These are phyloP conservation scores for Eufriesea mexicana DNA, from an alignment of 1,140 invertebrate species.

Conservation along the genomic window DNA sequence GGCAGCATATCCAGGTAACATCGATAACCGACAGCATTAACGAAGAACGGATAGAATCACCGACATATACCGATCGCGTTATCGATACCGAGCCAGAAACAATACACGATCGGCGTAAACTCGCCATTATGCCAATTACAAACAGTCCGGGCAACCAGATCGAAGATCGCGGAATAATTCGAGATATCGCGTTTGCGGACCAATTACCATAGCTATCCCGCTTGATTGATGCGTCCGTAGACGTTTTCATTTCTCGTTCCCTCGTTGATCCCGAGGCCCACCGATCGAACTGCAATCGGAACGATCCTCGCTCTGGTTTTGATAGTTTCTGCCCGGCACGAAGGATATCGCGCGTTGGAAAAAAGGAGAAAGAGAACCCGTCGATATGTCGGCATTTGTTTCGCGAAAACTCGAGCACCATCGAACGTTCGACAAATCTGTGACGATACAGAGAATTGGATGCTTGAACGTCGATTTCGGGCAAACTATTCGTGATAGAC, in stretches of 20 bases:
- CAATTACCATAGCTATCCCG: neutral
- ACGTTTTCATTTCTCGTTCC: neutral
- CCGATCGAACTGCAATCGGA: neutral
- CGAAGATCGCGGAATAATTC: conserved; percentile 10
- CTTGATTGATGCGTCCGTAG: neutral
- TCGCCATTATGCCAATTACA: conserved; percentile 34
- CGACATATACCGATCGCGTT: neutral
- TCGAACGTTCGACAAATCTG: neutral
- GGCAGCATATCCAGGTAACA: neutral
- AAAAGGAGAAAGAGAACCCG: neutral
- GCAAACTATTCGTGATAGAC: neutral
- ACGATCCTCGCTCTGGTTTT: neutral
- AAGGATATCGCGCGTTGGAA: neutral
- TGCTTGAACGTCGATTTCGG: neutral
- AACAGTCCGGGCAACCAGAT: neutral
- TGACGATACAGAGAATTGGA: neutral
- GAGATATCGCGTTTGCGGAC: conserved; percentile 14
- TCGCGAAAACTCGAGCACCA: neutral
- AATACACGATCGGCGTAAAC: conserved; percentile 9
- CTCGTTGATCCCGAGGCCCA: neutral
- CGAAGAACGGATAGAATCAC: conserved; percentile 8
- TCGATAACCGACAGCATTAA: conserved; percentile 14
- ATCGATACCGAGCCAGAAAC: neutral
- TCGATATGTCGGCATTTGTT: neutral
- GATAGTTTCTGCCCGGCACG: neutral